Conservation (phyloP, 2,888 invertebrate genomes). For the Argyra leucocephala region DNA sequence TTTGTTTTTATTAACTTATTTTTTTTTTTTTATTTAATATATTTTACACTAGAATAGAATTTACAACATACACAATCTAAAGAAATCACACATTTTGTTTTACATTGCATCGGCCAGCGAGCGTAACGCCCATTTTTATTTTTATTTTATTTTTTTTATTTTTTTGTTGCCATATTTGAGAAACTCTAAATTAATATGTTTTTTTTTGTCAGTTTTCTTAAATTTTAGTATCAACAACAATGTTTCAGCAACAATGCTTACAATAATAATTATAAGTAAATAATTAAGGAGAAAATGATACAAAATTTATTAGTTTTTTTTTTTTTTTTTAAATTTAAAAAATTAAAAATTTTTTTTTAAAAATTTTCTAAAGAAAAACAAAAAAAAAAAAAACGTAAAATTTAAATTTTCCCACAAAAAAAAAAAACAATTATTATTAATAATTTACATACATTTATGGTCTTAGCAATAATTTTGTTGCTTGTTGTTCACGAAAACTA, state of each 20-base stretch:
- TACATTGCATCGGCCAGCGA: conserved; percentile 6
- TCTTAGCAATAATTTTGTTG: conserved; percentile 37
- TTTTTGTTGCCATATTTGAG: neutral
- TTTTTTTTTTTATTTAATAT: neutral
- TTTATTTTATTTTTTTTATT: conserved; percentile 2
- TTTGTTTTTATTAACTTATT: neutral
- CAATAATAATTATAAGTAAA: too few relatives aligned
- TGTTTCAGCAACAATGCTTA: too few relatives aligned
- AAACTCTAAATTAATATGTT: too few relatives aligned
- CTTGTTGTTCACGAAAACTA: conserved; percentile 38
- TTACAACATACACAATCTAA: conserved; percentile 3
- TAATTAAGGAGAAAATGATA: too few relatives aligned
- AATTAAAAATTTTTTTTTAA: too few relatives aligned
- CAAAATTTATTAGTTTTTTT: too few relatives aligned
- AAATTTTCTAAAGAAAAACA: too few relatives aligned
- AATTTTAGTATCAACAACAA: too few relatives aligned
- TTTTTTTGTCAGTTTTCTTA: too few relatives aligned
- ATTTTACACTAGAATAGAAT: conserved; percentile 2
- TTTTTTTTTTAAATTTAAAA: too few relatives aligned
- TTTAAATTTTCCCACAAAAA: neutral
- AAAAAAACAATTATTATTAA: neutral
- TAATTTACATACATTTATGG: conserved; percentile 30
- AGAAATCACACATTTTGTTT: neutral
- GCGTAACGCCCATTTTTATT: neutral
- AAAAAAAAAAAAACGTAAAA: too few relatives aligned